These are phyloP conservation scores for Panthera leo DNA, from an alignment of 2,113 vertebrate genomes.

Conservation along the genomic window DNA sequence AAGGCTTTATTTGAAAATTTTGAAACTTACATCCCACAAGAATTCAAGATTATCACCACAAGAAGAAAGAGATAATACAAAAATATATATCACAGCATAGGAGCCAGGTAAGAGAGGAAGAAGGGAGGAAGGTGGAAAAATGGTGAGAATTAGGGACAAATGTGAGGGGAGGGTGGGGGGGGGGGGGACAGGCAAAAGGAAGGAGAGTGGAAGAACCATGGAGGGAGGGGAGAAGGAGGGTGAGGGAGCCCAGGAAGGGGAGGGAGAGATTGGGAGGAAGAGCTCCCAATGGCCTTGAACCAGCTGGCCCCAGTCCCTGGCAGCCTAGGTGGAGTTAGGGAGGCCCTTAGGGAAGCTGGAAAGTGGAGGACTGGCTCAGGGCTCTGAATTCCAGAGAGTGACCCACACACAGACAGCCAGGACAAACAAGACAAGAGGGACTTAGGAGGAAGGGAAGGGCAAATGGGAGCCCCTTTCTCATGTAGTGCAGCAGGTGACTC, in stretches of 20 bases:
- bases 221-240: background rate
- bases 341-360: constrained; percentile 18
- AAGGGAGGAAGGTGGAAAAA: constrained; percentile 64
- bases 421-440: constrained; percentile 66
- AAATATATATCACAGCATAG: constrained; percentile 90
- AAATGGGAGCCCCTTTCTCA: constrained; percentile 56
- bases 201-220: background rate
- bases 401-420: constrained; percentile 45
- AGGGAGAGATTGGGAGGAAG: constrained; percentile 45
- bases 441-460: constrained; percentile 20
- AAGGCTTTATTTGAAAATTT: constrained; percentile 90
- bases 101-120: constrained; percentile 73
- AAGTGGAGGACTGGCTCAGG: constrained; percentile 34
- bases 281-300: constrained; percentile 70
- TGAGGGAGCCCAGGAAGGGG: constrained; percentile 35
- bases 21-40: constrained; percentile 90
- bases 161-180: constrained; percentile 4
- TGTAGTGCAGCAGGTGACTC: constrained; percentile 54
- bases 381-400: constrained; percentile 62
- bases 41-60: constrained; percentile 88
- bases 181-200: background rate
- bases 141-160: constrained; percentile 54
- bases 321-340: constrained; percentile 40
- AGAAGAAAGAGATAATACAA: constrained; percentile 89
- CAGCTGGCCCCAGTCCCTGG: constrained; percentile 54